Conservation (phyloP, 92 coral and sea anemone species). For the Epizoanthus ramosus region DNA sequence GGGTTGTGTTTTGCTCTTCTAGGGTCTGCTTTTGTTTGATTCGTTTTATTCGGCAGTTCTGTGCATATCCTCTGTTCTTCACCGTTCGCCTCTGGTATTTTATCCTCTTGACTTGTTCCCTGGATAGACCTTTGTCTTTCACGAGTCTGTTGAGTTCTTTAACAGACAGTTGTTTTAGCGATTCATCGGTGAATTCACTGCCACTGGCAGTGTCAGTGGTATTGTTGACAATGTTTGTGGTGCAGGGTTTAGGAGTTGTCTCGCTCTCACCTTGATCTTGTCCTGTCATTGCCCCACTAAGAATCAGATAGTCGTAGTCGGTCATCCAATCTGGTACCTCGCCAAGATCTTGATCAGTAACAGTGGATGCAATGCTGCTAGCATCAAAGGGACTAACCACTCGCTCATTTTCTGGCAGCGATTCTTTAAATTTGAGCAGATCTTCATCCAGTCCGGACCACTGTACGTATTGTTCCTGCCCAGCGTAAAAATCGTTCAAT, state of each 20-base stretch:
- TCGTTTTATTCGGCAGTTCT: slow-evolving; percentile 75
- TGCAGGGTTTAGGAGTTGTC: not conserved
- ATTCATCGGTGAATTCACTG: slow-evolving; percentile 53
- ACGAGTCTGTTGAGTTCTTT: slow-evolving; percentile 72
- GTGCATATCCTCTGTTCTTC: slow-evolving; percentile 89
- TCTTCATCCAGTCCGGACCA: not conserved
- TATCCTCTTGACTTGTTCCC: slow-evolving; percentile 45
- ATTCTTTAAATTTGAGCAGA: not conserved
- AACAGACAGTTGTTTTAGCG: slow-evolving; percentile 59
- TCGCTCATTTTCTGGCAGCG: not conserved
- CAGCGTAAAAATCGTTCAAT: not conserved
- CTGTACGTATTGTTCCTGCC: not conserved
- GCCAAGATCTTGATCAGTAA: not conserved
- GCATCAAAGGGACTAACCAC: not conserved
- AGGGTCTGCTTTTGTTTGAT: slow-evolving; percentile 61
- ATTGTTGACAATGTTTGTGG: too few species aligned
- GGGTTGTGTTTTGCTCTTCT: slow-evolving; percentile 38
- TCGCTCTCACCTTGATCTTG: not conserved
- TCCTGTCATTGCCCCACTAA: not conserved
- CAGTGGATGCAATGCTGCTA: not conserved
- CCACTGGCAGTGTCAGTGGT: not conserved
- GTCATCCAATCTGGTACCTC: slow-evolving; percentile 35
- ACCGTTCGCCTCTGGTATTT: slow-evolving; percentile 77
- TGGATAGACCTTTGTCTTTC: slow-evolving; percentile 61
- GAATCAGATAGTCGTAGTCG: not conserved